Base-by-base conservation (phyloP, 1,140 invertebrate genomes). In the Camponotus vicinus region DNA sequence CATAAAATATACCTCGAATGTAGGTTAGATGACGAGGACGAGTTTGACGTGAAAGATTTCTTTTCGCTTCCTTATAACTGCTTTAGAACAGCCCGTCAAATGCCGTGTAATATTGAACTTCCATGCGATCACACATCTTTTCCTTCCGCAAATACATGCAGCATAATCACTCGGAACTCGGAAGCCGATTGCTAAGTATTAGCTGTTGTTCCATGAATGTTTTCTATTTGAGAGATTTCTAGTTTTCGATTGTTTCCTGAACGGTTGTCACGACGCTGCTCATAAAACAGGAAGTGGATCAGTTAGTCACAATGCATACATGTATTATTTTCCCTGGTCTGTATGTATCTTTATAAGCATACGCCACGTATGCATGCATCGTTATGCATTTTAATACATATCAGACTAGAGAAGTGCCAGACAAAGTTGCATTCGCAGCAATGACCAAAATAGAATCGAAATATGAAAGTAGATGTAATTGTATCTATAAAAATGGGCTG, bases 271-370 rank as follows among this genome's bases (percentile, higher is more conserved):
- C 42, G 32, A n/a, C 42, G 42, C 40, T 37, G 27, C 18, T 77
- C 75, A 40, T 40, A 45, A 27, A 80, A 80, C 77, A 8, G 77
- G 45, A 80, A 55, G 64, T 18, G 34, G 49, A 40, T 79, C 63
- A 11, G 75, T 45, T 27, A 69, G 63, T 79, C 45, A n/a, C 7
- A 71, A 73, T 71, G 49, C 27, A n/a, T 57, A 32, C 34, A 21
- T 3, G n/a, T 42, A 57, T 18, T 49, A 21, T 59, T 73, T 55
- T 21, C n/a, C 52, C 18, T 57, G 34, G 37, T 13, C 34, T 21
- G 27, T 34, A 78, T 27, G 3, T 66, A 42, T 13, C 18, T 78
- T 3, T 66, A n/a, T 45, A 45, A 27, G 34, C 34, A 2, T 77
- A 42, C 21, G 15, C 7, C 40, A 27, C 55, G 21, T 61, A 27